Conservation (phyloP, 2,888 invertebrate species). For the Drosophila parthenogenetica region DNA sequence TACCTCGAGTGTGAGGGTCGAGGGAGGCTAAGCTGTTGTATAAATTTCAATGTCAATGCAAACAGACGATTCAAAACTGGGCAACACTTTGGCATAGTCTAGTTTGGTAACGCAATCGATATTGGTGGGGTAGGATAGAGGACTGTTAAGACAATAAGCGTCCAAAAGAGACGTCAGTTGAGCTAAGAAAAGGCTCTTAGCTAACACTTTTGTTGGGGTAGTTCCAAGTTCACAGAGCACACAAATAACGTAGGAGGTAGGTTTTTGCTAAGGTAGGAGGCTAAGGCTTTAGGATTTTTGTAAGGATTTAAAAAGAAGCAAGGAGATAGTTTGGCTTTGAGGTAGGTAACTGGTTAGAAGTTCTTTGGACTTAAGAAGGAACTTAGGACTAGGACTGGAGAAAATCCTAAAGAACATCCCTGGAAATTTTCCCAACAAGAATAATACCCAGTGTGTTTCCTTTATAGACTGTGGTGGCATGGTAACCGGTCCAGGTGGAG, state of each 20-base stretch:
- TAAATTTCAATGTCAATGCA: constrained; percentile 73
- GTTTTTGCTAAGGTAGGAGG: background rate
- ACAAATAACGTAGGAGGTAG: background rate
- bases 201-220: background rate
- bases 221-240: background rate
- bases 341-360: background rate
- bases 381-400: too few species aligned
- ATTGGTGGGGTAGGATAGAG: constrained; percentile 32
- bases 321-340: background rate
- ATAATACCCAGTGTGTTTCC: background rate
- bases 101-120: constrained; percentile 68
- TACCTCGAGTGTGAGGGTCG: background rate
- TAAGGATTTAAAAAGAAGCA: too few species aligned
- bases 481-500: constrained; percentile 89
- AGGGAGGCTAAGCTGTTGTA: constrained; percentile 22
- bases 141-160: constrained; percentile 17
- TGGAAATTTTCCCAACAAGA: too few species aligned
- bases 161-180: background rate
- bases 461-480: constrained; percentile 89
- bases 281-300: too few species aligned
- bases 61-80: constrained; percentile 37
- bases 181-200: background rate
- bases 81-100: constrained; percentile 46
- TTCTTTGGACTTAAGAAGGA: background rate
- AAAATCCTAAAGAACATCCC: too few species aligned